Percentiles rank a stretch among this genome's conserved stretches.
Conservation (phyloP, 2,113 vertebrate genomes). For the Oriolus oriolus region DNA sequence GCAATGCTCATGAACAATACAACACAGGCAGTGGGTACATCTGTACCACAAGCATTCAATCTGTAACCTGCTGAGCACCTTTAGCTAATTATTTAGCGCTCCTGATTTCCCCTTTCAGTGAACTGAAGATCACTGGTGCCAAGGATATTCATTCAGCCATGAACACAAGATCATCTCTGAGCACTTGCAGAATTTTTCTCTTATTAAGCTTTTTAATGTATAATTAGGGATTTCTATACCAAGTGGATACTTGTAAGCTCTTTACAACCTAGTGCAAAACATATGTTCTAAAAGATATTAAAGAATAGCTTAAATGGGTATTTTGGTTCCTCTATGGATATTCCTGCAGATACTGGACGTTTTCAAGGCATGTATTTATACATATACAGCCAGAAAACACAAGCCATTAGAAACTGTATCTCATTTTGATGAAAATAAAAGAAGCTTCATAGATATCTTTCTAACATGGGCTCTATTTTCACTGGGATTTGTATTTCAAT, state of each 20-base stretch:
- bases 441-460: neutral
- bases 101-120: neutral
- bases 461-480: neutral
- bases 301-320: neutral
- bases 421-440: conserved; percentile 51
- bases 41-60: neutral
- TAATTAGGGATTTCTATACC: conserved; percentile 26
- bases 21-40: neutral
- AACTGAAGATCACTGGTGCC: conserved; percentile 9
- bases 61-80: neutral
- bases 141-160: conserved; percentile 41
- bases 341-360: neutral
- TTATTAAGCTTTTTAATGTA: conserved; percentile 8
- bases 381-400: neutral
- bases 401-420: neutral
- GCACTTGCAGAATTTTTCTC: conserved; percentile 10
- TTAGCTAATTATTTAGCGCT: neutral
- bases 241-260: conserved; percentile 6
- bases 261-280: neutral
- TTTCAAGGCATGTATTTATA: neutral
- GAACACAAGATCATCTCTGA: neutral
- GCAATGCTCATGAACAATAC: conserved; percentile 9
- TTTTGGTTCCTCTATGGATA: neutral
- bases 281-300: neutral
- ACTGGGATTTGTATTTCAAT: conserved; percentile 27